phyloP scores from a whole-genome alignment of 2,888 invertebrate genomes.

The Orthosia incerta region DNA sequence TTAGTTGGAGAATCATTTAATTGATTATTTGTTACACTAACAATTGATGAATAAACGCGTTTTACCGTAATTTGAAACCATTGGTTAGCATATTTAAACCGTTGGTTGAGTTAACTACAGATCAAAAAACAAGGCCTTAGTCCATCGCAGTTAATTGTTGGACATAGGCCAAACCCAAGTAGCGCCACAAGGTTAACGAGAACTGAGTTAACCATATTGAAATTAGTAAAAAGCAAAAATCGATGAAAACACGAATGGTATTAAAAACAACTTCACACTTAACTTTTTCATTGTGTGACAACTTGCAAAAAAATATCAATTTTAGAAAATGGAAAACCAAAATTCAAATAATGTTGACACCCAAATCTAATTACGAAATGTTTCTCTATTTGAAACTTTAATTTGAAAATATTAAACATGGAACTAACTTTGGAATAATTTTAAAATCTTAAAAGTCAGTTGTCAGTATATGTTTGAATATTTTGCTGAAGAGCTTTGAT shows the following conservation, averaged over 20 bases:
- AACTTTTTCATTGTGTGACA: constrained; percentile 55
- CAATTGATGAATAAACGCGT: no score
- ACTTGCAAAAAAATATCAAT: constrained; percentile 50
- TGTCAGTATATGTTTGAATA: constrained; percentile 62
- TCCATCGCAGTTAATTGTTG: no score
- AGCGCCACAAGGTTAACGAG: no score
- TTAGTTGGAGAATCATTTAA: no score
- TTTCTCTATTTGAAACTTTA: constrained; percentile 77
- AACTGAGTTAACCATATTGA: no score
- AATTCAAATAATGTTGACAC: constrained; percentile 72
- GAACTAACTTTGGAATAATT: constrained; percentile 73
- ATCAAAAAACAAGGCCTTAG: no score
- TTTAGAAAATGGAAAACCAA: constrained; percentile 73
- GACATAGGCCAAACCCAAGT: no score
- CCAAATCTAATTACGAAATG: constrained; percentile 66
- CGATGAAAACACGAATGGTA: neutral
- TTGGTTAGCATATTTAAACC: no score
- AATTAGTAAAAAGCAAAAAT: neutral
- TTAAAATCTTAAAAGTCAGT: constrained; percentile 68
- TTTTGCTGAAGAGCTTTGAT: constrained; percentile 38
- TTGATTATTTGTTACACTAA: no score
- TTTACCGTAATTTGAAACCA: no score
- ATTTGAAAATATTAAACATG: constrained; percentile 72
- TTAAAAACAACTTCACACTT: neutral
- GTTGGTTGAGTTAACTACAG: no score